Conservation (phyloP, 2,797 vertebrate species). For the Decapterus maruadsi region DNA sequence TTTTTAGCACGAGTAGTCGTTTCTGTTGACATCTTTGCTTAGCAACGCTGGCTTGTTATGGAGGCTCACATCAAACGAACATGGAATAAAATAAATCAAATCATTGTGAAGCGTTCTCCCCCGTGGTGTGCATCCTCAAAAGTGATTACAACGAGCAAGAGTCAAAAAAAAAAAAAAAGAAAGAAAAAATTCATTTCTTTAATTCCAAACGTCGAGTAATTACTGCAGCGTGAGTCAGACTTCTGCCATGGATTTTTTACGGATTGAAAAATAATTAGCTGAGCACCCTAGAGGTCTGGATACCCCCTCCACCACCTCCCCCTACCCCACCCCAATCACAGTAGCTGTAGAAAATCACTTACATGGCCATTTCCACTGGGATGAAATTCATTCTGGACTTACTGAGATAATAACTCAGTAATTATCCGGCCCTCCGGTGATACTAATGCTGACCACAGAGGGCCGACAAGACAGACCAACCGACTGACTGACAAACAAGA, state of each 20-base stretch:
- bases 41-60: neutral
- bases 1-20: neutral
- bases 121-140: conserved; percentile 30
- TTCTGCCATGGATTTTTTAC: conserved; percentile 52
- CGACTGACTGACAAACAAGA: conserved; percentile 48
- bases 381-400: conserved; percentile 70
- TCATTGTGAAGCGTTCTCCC: conserved; percentile 23
- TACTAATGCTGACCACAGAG: conserved; percentile 54
- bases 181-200: conserved; percentile 39
- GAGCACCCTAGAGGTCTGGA: conserved; percentile 56
- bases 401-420: conserved; percentile 66
- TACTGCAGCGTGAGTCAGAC: conserved; percentile 50
- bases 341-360: conserved; percentile 68
- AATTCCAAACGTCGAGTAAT: conserved; percentile 46
- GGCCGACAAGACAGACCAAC: conserved; percentile 38
- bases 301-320: too few relatives aligned
- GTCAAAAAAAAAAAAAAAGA: conserved; percentile 18
- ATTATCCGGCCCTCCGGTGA: conserved; percentile 66
- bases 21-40: conserved; percentile 13
- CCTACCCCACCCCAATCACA: conserved; percentile 5
- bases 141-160: conserved; percentile 26
- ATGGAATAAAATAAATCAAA: conserved; percentile 35
- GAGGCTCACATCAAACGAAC: conserved; percentile 35
- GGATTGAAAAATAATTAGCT: conserved; percentile 73
- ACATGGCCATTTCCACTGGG: conserved; percentile 58